Evolutionary conservation across 2,797 vertebrate species (phyloP), one percentile per base, ranked within the genome.

Genomic region (Spondyliosoma cantharus): DNA sequence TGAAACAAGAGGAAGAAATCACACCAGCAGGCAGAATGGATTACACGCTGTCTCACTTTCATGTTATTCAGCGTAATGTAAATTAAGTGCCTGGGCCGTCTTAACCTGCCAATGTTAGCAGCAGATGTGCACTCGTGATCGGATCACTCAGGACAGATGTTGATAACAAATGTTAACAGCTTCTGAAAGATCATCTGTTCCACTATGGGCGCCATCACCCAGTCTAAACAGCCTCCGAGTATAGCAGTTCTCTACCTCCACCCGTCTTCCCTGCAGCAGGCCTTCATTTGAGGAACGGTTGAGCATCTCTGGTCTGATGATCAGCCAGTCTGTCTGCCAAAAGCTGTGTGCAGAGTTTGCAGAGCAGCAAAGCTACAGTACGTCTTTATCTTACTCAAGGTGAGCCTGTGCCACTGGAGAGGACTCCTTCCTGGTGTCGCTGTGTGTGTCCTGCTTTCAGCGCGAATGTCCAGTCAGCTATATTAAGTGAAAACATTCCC

Each of bases 401-500:
- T 72, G 54, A 29, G 43, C 22, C 15, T 25, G 56, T 57, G 48
- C 25, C 62, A 62, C 59, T 20, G 37, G 13, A 73, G 48, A 71
- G 58, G 43, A 68, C 61, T 74, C 52, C 32, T 50, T 27, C 58
- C 65, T 61, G 77, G 43, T 62, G 43, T 67, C 59, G 12, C 24
- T 16, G 60, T 58, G 43, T 79, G 65, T 62, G 74, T 90, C 54
- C 77, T 19, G 25, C 74, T 78, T 46, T 78, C 54, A 48, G 45
- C 7, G 7, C 2, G 2, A 45, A 78, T 69, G 49, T 70, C 46
- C 72, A 53, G 50, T 74, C 65, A 29, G 65, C 67, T 85, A 65
- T 85, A 65, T 66, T 82, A 86, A 89, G 76, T 76, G 76, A 87
- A 87, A 90, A 86, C 87, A 89, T 87, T 87, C 57, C 19, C 49